Evolutionary conservation across 2,888 invertebrate genomes (phyloP).

Genomic region (Ichneumoninae sp.): DNA sequence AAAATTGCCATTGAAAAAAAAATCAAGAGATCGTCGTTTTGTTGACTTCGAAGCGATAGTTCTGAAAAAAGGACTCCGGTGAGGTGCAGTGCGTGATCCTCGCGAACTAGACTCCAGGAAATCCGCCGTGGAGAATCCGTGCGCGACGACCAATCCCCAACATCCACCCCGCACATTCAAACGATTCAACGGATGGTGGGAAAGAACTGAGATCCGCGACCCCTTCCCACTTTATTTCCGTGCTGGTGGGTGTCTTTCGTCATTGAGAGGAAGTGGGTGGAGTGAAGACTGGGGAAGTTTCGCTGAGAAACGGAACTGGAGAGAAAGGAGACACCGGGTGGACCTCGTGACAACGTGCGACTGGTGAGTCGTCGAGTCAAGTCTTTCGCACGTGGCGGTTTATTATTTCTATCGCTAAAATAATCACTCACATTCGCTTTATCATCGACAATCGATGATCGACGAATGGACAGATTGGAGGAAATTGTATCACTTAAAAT

Average conservation of each 20-base stretch:
- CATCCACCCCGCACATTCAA: constrained; percentile 19
- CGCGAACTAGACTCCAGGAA: constrained; percentile 75
- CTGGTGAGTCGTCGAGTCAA: constrained; percentile 57
- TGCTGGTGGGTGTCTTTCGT: constrained; percentile 31
- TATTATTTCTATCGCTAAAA: neutral
- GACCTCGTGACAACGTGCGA: constrained; percentile 44
- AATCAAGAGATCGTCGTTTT: neutral
- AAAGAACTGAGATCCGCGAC: constrained; percentile 37
- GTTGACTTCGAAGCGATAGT: constrained; percentile 2
- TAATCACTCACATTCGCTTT: neutral
- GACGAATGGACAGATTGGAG: neutral
- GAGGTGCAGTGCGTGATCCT: constrained; percentile 74
- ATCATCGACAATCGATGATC: neutral
- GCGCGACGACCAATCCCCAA: constrained; percentile 50
- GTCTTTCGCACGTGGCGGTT: constrained; percentile 17
- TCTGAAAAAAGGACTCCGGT: constrained; percentile 60
- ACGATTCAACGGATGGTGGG: constrained; percentile 50
- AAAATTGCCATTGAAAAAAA: neutral
- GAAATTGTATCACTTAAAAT: neutral
- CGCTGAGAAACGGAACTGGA: constrained; percentile 13
- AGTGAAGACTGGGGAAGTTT: constrained; percentile 25
- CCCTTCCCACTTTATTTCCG: constrained; percentile 17
- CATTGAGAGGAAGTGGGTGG: neutral
- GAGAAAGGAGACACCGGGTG: constrained; percentile 32
- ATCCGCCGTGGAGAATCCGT: constrained; percentile 61